phyloP scores from a whole-genome alignment of 2,797 vertebrate genomes.

The Leptoclinus maculatus region DNA sequence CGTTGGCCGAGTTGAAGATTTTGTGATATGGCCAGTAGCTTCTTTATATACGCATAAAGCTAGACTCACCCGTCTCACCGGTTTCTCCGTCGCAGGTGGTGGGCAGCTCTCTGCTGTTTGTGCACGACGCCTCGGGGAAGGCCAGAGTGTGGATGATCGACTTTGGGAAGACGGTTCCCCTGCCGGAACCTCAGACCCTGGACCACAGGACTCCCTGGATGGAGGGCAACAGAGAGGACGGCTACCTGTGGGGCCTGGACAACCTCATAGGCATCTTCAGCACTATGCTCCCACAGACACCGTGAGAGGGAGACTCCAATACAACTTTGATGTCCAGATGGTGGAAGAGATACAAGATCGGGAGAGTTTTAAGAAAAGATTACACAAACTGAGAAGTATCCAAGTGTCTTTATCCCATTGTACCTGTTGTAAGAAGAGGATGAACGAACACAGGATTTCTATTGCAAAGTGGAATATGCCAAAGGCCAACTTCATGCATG shows the following conservation, averaged over 20 bases:
- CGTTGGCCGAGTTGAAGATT: background rate
- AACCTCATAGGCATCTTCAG: conserved; percentile 87
- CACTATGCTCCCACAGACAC: conserved; percentile 69
- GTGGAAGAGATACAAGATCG: background rate
- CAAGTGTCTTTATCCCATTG: conserved; percentile 46
- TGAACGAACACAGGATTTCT: conserved; percentile 13
- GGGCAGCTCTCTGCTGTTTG: conserved; percentile 93
- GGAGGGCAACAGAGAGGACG: conserved; percentile 92
- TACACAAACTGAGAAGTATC: conserved; percentile 9
- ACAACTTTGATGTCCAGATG: conserved; percentile 15
- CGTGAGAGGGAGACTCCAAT: conserved; percentile 50
- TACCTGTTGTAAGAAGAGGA: conserved; percentile 12
- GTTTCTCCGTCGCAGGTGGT: conserved; percentile 84
- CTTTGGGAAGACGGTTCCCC: conserved; percentile 91
- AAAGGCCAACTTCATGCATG: conserved; percentile 26
- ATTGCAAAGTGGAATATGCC: conserved; percentile 27
- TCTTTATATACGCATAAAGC: background rate
- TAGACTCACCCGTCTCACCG: conserved; percentile 27
- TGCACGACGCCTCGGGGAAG: conserved; percentile 88
- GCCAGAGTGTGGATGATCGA: conserved; percentile 96
- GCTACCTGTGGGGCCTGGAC: conserved; percentile 92
- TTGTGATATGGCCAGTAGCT: background rate
- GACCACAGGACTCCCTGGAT: conserved; percentile 90
- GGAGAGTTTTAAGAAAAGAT: conserved; percentile 9
- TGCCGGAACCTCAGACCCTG: conserved; percentile 79